These are phyloP conservation scores for Drosophila miranda DNA, from an alignment of 1,140 invertebrate genomes.

Conservation along the genomic window DNA sequence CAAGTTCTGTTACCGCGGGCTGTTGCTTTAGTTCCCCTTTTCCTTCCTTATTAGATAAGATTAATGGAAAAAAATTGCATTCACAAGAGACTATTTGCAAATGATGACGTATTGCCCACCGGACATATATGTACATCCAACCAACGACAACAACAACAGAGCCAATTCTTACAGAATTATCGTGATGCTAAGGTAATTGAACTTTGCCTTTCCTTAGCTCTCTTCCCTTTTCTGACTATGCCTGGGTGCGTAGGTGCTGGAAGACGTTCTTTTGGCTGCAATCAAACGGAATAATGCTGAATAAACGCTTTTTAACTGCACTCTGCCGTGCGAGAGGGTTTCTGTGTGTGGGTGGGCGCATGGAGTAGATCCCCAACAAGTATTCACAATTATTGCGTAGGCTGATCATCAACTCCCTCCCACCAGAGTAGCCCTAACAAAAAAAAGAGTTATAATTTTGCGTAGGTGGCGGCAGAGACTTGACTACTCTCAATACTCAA, in stretches of 20 bases:
- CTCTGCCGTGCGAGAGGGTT: slow-evolving; percentile 23
- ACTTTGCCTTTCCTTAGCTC: slow-evolving; percentile 33
- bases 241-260: slow-evolving; percentile 50
- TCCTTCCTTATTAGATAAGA: not conserved
- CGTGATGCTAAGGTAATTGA: slow-evolving; percentile 40
- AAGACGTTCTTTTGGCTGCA: slow-evolving; percentile 51
- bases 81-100: slow-evolving; percentile 18
- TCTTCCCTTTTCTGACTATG: not conserved
- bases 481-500: no score
- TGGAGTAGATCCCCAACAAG: slow-evolving; percentile 32
- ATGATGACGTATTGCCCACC: slow-evolving; percentile 64
- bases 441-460: no score
- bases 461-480: no score
- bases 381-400: slow-evolving; percentile 21
- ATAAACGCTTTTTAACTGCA: slow-evolving; percentile 58
- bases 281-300: slow-evolving; percentile 63
- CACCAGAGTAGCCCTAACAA: no score
- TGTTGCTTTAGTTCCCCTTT: no score
- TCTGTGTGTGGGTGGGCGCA: slow-evolving; percentile 26
- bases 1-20: no score
- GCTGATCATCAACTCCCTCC: slow-evolving; percentile 3
- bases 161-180: slow-evolving; percentile 1
- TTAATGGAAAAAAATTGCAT: no score
- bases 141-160: slow-evolving; percentile 46
- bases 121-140: slow-evolving; percentile 1